Base-by-base conservation (phyloP, 2,888 invertebrate species). In the Drosophila dives region DNA sequence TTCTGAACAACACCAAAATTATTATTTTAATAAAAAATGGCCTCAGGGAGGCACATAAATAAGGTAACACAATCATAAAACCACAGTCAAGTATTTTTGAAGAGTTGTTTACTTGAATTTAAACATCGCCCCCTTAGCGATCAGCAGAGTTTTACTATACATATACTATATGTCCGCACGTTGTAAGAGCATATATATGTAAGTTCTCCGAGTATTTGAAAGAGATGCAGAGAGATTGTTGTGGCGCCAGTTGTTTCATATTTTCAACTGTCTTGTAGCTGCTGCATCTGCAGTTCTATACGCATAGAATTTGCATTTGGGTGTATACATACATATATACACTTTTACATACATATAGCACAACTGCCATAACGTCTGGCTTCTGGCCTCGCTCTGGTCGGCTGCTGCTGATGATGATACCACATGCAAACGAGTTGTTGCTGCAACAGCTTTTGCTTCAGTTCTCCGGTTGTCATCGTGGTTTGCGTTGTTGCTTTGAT, bases 371-470 rank as follows among this genome's bases (percentile, higher is more conserved):
- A 63, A 49, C 71, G 77, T 71, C 63, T 63, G 65, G 51, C 45
- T 60, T 70, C 54, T 75, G 64, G 51, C 58, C 58, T 72, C 62
- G 63, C 65, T 67, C 49, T 67, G 70, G 40, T 61, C 50, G 69
- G 65, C 26, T 58, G 60, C 64, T 63, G 68, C 29, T 77, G 78
- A 64, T 68, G 70, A 61, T 71, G 74, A 69, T 81, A 73, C 80
- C 76, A 71, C 73, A 82, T 82, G 83, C 81, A 81, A 81, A 82
- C 76, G 81, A 81, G 79, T 75, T 81, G 75, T 65, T 74, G 62
- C 36, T 63, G 60, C 63, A 50, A 42, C 63, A 49, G 63, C 55
- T 75, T 64, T 69, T 63, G 54, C 55, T 54, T 58, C 67, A 68
- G 64, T 71, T 71, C 58, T 74, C 51, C 59, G 56, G 59, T 48